Evolutionary conservation across 2,888 invertebrate genomes (phyloP).

Genomic region (Marasmarcha lunaedactyla): DNA sequence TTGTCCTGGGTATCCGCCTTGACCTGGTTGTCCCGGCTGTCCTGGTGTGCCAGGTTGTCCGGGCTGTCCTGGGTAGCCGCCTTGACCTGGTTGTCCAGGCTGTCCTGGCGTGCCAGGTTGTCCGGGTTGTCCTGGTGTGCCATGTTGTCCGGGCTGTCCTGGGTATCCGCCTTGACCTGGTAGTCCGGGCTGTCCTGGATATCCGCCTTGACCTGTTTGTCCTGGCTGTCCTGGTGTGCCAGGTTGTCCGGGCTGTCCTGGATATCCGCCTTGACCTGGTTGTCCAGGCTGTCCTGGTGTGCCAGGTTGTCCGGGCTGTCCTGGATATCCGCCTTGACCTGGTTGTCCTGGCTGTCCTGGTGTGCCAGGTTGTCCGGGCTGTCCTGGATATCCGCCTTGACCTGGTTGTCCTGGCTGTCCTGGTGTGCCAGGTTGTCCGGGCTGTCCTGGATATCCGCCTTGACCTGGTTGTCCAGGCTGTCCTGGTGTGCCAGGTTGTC

Average conservation of each 20-base stretch:
- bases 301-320: neutral
- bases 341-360: neutral
- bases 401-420: neutral
- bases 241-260: conserved; percentile 16
- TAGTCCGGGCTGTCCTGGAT: conserved; percentile 10
- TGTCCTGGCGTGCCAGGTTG: too few species aligned
- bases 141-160: conserved; percentile 7
- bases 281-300: neutral
- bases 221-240: conserved; percentile 18
- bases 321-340: neutral
- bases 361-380: neutral
- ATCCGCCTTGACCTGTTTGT: conserved; percentile 21
- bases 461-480: neutral
- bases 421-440: neutral
- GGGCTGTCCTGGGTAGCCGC: conserved; percentile 19
- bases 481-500: conserved; percentile 21
- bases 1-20: conserved; percentile 17
- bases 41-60: conserved; percentile 18
- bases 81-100: conserved; percentile 20
- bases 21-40: conserved; percentile 11
- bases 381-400: neutral
- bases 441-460: neutral
- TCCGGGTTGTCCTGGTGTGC: neutral
- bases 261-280: conserved; percentile 15
- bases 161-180: conserved; percentile 18